A percentile compares a stretch with the other conserved stretches of the same genome.
These are phyloP conservation scores for Drosophila pallidifrons DNA, from an alignment of 1,140 invertebrate species.

Conservation along the genomic window DNA sequence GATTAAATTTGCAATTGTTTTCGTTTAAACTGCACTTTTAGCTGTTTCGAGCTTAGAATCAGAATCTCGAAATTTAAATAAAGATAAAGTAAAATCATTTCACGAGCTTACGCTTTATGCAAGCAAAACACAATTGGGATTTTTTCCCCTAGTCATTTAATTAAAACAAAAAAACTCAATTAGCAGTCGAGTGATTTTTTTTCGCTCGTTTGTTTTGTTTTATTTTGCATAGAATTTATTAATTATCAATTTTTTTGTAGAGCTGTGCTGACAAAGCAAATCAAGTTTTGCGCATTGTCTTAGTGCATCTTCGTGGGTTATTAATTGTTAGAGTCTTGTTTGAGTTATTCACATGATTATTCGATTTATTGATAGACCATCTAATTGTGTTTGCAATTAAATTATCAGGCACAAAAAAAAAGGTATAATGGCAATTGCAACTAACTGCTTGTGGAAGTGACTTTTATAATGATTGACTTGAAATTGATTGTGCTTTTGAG, in stretches of 20 bases:
- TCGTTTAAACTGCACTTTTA: neutral
- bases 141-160: neutral
- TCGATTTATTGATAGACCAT: constrained; percentile 14
- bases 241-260: constrained; percentile 30
- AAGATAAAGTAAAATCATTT: neutral
- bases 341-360: constrained; percentile 17
- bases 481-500: constrained; percentile 27
- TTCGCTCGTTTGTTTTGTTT: neutral
- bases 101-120: neutral
- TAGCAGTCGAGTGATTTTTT: constrained; percentile 6
- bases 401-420: constrained; percentile 1
- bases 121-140: neutral
- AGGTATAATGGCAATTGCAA: neutral
- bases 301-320: neutral
- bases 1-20: neutral
- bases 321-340: constrained; percentile 1
- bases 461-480: constrained; percentile 14
- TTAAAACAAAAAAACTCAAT: constrained; percentile 1
- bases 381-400: constrained; percentile 12
- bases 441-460: constrained; percentile 2
- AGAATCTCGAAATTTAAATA: neutral
- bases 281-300: constrained; percentile 15
- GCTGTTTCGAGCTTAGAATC: neutral
- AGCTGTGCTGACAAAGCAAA: constrained; percentile 5
- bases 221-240: constrained; percentile 18